Evolutionary conservation across 2,888 invertebrate species (phyloP).

Genomic region (Luperina testacea): DNA sequence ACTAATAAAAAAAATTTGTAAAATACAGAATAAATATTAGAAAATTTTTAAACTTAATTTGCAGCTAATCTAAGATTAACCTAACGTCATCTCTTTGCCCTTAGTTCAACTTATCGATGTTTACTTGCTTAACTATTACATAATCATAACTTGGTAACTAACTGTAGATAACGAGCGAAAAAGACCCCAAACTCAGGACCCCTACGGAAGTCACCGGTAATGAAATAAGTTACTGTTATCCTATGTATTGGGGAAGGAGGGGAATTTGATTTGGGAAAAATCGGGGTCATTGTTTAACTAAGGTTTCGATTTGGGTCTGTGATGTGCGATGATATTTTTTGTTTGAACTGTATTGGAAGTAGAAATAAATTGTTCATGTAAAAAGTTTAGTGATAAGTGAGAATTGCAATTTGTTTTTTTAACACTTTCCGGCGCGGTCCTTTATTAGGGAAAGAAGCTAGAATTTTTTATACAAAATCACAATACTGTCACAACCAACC

Average conservation of each 20-base stretch:
- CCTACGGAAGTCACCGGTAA: constrained; percentile 70
- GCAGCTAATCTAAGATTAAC: constrained; percentile 22
- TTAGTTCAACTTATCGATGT: constrained; percentile 56
- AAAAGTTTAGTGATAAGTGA: background rate
- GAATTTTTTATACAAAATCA: no score
- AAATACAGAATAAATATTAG: no score
- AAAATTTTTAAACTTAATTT: constrained; percentile 4
- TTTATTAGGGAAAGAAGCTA: no score
- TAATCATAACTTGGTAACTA: constrained; percentile 31
- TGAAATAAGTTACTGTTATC: constrained; percentile 61
- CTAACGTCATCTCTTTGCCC: background rate
- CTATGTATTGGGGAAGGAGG: constrained; percentile 53
- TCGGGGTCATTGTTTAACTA: constrained; percentile 4
- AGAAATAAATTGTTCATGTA: background rate
- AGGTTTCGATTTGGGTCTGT: background rate
- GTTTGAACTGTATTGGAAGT: background rate
- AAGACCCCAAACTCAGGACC: constrained; percentile 46
- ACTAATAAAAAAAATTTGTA: no score
- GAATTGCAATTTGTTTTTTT: background rate
- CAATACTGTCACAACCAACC: no score
- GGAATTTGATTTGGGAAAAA: constrained; percentile 14
- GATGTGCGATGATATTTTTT: background rate
- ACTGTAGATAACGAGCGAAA: constrained; percentile 18
- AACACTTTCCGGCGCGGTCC: no score
- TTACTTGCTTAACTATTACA: constrained; percentile 49